Percentiles rank a stretch among this genome's conserved stretches.
Conservation (phyloP, 2,797 vertebrate species). For the Rhinoraja longicauda region DNA sequence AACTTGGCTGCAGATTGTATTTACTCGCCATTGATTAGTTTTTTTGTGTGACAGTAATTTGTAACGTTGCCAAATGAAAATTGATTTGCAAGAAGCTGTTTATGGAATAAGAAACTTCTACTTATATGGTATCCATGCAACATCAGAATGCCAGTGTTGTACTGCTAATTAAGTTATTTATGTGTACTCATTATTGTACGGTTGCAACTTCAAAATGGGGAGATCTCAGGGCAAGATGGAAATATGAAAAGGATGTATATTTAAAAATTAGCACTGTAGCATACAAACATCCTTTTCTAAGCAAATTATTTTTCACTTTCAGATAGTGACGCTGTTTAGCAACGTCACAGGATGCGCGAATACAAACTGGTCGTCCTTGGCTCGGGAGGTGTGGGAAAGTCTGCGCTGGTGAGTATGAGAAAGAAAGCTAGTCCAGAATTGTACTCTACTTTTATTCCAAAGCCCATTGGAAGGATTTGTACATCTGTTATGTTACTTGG, state of each 20-base stretch:
- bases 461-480: background rate
- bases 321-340: slow-evolving; percentile 69
- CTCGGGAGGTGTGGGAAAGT: slow-evolving; percentile 97
- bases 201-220: no score
- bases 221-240: no score
- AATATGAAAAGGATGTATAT: no score
- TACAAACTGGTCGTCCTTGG: slow-evolving; percentile 99
- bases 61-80: background rate
- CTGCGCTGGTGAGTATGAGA: slow-evolving; percentile 82
- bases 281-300: background rate
- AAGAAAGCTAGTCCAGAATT: background rate
- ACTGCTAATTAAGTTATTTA: no score
- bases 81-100: background rate
- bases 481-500: background rate
- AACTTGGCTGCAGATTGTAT: background rate
- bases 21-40: background rate
- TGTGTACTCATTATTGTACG: no score
- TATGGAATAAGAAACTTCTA: no score
- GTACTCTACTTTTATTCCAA: background rate
- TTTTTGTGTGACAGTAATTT: background rate
- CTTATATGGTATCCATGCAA: no score
- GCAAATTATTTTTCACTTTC: slow-evolving; percentile 46
- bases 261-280: no score
- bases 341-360: slow-evolving; percentile 90
- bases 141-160: no score